phyloP scores from a whole-genome alignment of 2,797 vertebrate genomes.

The Falco rusticolus region DNA sequence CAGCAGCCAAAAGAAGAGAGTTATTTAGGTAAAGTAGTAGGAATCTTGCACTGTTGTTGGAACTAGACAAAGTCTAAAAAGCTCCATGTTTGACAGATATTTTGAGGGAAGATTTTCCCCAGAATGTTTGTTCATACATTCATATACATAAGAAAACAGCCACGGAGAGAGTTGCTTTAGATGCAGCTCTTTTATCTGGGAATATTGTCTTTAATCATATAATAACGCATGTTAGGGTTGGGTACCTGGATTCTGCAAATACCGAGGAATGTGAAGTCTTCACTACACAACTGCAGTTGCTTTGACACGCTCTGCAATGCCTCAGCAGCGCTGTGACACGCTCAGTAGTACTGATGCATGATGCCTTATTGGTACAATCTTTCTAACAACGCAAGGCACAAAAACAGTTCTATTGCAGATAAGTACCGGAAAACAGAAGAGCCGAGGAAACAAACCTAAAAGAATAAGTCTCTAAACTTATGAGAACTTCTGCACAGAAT shows the following conservation, averaged over 20 bases:
- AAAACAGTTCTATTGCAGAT: background rate
- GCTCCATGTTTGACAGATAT: accelerated
- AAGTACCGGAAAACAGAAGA: background rate
- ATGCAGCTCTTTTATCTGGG: background rate
- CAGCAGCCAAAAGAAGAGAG: background rate
- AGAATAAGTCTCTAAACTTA: background rate
- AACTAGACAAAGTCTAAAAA: background rate
- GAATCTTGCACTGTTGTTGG: background rate
- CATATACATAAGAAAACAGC: background rate
- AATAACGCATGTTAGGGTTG: background rate
- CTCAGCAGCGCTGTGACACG: background rate
- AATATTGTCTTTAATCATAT: background rate
- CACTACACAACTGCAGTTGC: background rate
- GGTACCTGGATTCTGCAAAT: background rate
- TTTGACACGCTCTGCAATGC: background rate
- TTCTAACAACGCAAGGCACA: background rate
- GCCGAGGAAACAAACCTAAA: background rate
- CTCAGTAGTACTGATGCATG: background rate
- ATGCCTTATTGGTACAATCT: background rate
- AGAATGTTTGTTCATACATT: accelerated
- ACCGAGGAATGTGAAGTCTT: background rate
- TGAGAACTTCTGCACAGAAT: background rate
- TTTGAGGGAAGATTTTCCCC: background rate
- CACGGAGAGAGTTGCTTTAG: background rate
- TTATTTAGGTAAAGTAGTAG: background rate